These are phyloP conservation scores for Carabus problematicus DNA, from an alignment of 2,888 invertebrate species.

Conservation along the genomic window DNA sequence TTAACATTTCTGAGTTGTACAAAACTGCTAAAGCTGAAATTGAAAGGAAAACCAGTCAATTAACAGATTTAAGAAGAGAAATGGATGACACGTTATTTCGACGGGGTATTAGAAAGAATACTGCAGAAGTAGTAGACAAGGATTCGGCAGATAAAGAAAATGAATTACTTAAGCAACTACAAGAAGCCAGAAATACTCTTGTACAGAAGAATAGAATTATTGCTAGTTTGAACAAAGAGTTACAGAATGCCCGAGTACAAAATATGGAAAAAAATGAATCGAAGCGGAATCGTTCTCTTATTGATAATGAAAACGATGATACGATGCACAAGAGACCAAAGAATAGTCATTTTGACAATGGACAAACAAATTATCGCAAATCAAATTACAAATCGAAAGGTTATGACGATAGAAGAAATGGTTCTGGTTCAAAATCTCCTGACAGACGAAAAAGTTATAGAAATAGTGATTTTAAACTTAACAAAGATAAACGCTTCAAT, in stretches of 20 bases:
- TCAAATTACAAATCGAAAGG: constrained; percentile 6
- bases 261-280: constrained; percentile 24
- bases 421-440: constrained; percentile 11
- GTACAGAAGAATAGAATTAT: constrained; percentile 27
- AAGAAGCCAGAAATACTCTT: constrained; percentile 16
- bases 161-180: constrained; percentile 16
- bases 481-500: too few relatives aligned
- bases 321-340: constrained; percentile 5
- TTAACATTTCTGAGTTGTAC: constrained; percentile 60
- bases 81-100: constrained; percentile 55
- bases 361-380: constrained; percentile 35
- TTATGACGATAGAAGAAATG: constrained; percentile 5
- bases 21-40: constrained; percentile 62
- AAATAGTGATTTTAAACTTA: too few relatives aligned
- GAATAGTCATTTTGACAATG: constrained; percentile 34
- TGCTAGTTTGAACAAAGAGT: constrained; percentile 20
- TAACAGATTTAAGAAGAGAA: constrained; percentile 57
- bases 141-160: constrained; percentile 17
- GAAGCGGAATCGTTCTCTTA: constrained; percentile 16
- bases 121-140: constrained; percentile 26
- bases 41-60: constrained; percentile 59
- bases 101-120: constrained; percentile 43
- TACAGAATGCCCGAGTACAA: constrained; percentile 20
- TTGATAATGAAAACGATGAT: constrained; percentile 8
- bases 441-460: constrained; percentile 1